Conservation (phyloP, 2,797 vertebrate species). For the Catharus ustulatus region DNA sequence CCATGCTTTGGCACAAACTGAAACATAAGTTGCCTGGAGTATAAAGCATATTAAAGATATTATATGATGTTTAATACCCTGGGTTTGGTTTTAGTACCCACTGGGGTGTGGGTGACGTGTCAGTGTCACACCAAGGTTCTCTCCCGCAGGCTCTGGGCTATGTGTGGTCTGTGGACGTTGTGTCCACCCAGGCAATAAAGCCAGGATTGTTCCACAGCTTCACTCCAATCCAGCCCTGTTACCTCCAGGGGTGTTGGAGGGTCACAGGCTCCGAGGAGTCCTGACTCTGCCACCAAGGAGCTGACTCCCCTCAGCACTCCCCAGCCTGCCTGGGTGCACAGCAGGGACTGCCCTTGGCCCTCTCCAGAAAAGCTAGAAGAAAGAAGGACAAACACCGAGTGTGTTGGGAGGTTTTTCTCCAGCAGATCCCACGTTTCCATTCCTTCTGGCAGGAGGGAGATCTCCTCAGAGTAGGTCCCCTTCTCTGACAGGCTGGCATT, state of each 20-base stretch:
- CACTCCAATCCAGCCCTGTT: not conserved
- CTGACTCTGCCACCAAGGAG: not conserved
- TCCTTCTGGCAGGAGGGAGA: not conserved
- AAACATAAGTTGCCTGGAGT: not conserved
- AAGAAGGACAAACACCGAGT: rapidly evolving
- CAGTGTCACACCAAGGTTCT: not conserved
- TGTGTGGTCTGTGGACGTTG: not conserved
- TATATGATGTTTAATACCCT: not conserved
- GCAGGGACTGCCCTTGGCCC: not conserved
- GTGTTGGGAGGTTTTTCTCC: not conserved
- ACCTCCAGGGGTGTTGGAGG: not conserved
- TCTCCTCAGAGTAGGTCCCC: not conserved
- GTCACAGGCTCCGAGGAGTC: not conserved
- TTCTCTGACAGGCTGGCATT: not conserved
- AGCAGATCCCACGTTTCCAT: not conserved
- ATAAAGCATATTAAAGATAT: not conserved
- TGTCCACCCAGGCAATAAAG: not conserved
- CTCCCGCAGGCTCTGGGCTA: not conserved
- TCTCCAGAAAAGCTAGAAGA: not conserved
- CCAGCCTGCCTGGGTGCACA: not conserved
- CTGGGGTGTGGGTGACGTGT: not conserved
- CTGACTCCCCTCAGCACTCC: not conserved
- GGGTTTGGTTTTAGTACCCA: conserved; percentile 15
- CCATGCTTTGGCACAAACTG: not conserved
- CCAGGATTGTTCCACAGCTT: not conserved